Percentiles rank a stretch among this genome's conserved stretches.
phyloP scores from a whole-genome alignment of 2,888 invertebrate species.

The Seladonia tumulorum region DNA sequence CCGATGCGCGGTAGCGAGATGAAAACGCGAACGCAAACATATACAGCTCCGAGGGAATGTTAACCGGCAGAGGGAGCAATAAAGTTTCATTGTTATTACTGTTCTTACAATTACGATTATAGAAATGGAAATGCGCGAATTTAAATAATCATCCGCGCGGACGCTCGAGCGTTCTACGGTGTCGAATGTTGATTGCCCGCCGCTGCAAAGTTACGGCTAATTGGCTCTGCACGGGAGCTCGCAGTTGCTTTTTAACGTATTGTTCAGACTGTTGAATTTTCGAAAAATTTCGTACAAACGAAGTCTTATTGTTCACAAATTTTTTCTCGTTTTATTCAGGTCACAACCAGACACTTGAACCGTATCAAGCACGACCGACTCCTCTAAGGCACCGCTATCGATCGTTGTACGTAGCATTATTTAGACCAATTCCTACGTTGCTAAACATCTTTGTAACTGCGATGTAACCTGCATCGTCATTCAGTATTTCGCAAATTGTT shows the following conservation, averaged over 20 bases:
- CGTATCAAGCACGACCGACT: too few species aligned
- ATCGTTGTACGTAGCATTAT: too few species aligned
- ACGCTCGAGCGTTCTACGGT: background rate
- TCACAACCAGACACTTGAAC: too few species aligned
- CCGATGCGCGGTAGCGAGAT: background rate
- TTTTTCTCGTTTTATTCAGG: too few species aligned
- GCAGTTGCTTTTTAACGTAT: background rate
- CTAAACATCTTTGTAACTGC: too few species aligned
- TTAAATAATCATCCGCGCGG: slow-evolving; percentile 2
- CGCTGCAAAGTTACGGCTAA: slow-evolving; percentile 7
- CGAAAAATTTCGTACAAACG: background rate
- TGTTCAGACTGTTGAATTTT: background rate
- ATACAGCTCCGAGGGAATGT: background rate
- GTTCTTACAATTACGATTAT: background rate
- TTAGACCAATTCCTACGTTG: too few species aligned
- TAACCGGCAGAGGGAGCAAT: background rate
- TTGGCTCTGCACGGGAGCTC: background rate
- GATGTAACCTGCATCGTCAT: background rate
- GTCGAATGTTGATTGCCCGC: slow-evolving; percentile 7
- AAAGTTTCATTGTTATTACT: background rate
- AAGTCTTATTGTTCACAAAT: too few species aligned
- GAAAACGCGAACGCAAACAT: background rate
- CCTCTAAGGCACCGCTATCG: too few species aligned
- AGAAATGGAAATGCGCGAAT: background rate
- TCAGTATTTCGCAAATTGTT: background rate